Percentiles rank a stretch among this genome's conserved stretches.
Conservation (phyloP, 1,140 invertebrate genomes). For the Drosophila micromelanica region DNA sequence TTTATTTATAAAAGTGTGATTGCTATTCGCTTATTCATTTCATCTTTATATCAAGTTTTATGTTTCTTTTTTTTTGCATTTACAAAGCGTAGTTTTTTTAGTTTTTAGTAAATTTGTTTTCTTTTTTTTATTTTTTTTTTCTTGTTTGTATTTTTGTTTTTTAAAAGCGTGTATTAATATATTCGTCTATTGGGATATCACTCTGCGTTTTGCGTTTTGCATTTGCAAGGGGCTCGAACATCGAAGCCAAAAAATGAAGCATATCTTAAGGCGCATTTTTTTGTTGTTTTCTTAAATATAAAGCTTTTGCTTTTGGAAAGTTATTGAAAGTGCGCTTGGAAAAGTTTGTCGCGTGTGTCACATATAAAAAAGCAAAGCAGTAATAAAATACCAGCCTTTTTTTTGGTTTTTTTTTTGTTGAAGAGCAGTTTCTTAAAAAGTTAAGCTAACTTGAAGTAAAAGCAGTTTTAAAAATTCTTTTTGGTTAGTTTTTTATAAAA, state of each 20-base stretch:
- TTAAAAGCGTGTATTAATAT: constrained; percentile 81
- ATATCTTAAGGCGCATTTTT: constrained; percentile 55
- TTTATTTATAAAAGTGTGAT: constrained; percentile 54
- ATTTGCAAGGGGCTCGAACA: constrained; percentile 50
- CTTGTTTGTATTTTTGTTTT: constrained; percentile 22
- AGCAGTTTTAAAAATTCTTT: constrained; percentile 4
- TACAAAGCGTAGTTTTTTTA: constrained; percentile 69
- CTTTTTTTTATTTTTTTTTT: constrained; percentile 45
- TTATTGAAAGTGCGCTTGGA: constrained; percentile 38
- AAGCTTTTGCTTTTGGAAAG: constrained; percentile 30
- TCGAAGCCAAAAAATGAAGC: constrained; percentile 76
- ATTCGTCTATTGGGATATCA: constrained; percentile 82
- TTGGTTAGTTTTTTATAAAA: constrained; percentile 15
- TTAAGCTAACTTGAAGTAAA: constrained; percentile 18
- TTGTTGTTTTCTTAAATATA: constrained; percentile 25
- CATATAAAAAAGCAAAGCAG: constrained; percentile 46
- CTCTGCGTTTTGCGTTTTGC: constrained; percentile 43
- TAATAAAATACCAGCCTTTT: constrained; percentile 17
- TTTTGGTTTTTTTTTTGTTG: not conserved
- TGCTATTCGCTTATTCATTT: constrained; percentile 46
- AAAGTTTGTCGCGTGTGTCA: constrained; percentile 43
- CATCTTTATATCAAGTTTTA: constrained; percentile 48
- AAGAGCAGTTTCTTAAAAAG: constrained; percentile 6
- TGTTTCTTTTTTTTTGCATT: constrained; percentile 65
- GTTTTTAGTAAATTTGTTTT: constrained; percentile 21